These are phyloP conservation scores for Micropterix aruncella DNA, from an alignment of 2,888 invertebrate genomes.

Conservation along the genomic window DNA sequence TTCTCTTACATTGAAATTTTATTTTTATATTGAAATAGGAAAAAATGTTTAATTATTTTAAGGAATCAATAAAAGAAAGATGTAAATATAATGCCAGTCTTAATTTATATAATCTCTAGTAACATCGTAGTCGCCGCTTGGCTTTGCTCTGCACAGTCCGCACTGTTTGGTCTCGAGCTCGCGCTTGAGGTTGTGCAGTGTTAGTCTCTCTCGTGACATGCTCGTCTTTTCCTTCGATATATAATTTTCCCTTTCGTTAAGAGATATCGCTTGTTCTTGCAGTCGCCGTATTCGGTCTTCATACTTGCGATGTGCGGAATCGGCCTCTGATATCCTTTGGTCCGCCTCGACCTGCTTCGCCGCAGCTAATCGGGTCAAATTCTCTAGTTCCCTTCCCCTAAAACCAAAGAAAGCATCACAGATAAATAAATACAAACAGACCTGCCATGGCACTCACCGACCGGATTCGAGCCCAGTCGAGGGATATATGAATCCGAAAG, in stretches of 20 bases:
- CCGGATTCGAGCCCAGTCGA: too few relatives aligned
- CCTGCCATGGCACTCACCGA: too few relatives aligned
- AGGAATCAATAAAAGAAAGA: too few relatives aligned
- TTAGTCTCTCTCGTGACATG: slow-evolving; percentile 41
- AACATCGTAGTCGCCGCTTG: background rate
- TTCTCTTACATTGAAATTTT: too few relatives aligned
- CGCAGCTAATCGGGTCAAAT: slow-evolving; percentile 38
- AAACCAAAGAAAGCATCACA: slow-evolving; percentile 11
- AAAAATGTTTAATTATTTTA: too few relatives aligned
- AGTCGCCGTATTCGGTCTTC: slow-evolving; percentile 41
- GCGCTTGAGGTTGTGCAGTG: slow-evolving; percentile 37
- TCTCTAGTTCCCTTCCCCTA: slow-evolving; percentile 34
- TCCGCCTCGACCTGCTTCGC: slow-evolving; percentile 45
- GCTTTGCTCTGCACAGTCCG: slow-evolving; percentile 6
- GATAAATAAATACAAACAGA: background rate
- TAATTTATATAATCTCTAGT: too few relatives aligned
- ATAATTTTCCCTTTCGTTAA: slow-evolving; percentile 42
- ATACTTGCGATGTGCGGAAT: slow-evolving; percentile 36
- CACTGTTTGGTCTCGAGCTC: slow-evolving; percentile 22
- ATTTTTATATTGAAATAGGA: too few relatives aligned
- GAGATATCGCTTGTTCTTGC: slow-evolving; percentile 39
- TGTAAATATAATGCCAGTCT: too few relatives aligned
- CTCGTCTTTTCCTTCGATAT: slow-evolving; percentile 45
- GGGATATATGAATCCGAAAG: too few relatives aligned
- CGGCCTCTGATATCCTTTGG: slow-evolving; percentile 38